phyloP scores from a whole-genome alignment of 2,888 invertebrate genomes.

The Drosophila leonis region DNA sequence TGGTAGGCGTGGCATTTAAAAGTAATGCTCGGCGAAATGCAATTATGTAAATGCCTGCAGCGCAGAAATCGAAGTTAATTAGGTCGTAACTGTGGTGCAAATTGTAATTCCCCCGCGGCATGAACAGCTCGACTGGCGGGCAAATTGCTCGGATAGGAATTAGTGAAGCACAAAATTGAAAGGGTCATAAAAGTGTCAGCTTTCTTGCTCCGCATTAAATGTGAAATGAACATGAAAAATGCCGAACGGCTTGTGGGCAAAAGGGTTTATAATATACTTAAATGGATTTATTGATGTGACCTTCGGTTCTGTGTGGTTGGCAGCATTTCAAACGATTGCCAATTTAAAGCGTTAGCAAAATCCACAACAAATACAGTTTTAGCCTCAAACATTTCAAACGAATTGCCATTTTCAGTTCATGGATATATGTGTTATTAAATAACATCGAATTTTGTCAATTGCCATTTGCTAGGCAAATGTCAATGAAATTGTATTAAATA shows the following conservation, averaged over 20 bases:
- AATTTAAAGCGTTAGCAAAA: conserved; percentile 11
- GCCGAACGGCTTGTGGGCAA: conserved; percentile 23
- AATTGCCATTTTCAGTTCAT: background rate
- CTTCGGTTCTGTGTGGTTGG: conserved; percentile 24
- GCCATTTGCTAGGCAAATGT: conserved; percentile 3
- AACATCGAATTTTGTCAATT: background rate
- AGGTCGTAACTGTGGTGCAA: conserved; percentile 72
- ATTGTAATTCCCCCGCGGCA: conserved; percentile 50
- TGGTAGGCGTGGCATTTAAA: conserved; percentile 47
- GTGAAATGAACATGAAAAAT: conserved; percentile 43
- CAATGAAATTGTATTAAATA: conserved; percentile 10
- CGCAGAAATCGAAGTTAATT: conserved; percentile 76
- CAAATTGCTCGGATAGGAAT: conserved; percentile 58
- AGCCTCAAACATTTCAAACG: background rate
- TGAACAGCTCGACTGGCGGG: conserved; percentile 1
- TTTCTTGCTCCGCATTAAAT: conserved; percentile 44
- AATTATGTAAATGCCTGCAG: conserved; percentile 77
- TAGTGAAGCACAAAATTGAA: conserved; percentile 67
- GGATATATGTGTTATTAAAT: background rate
- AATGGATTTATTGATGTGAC: conserved; percentile 47
- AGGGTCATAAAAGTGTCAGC: conserved; percentile 62
- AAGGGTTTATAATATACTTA: conserved; percentile 17
- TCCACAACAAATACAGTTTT: background rate
- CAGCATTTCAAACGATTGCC: conserved; percentile 13
- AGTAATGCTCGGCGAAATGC: conserved; percentile 70